Conservation (phyloP, 2,113 vertebrate genomes). For the Cyanoramphus novaezelandiae region DNA sequence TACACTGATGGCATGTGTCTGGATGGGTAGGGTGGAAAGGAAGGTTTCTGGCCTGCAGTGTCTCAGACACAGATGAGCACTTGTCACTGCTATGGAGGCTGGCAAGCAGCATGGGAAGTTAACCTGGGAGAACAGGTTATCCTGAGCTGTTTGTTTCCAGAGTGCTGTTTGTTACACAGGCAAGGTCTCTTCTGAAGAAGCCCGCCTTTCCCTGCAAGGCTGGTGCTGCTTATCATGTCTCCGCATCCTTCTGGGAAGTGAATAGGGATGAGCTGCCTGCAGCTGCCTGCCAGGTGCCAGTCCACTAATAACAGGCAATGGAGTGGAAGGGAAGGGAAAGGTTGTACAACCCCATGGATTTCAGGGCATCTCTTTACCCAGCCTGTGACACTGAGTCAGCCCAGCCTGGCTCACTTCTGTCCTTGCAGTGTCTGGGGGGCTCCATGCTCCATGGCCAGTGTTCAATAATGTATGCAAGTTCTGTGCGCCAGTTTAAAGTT, state of each 20-base stretch:
- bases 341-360: neutral
- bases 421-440: fast-evolving
- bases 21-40: neutral
- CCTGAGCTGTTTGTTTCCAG: neutral
- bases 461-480: neutral
- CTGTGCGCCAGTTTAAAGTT: neutral
- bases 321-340: neutral
- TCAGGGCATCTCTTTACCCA: neutral
- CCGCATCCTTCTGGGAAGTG: neutral
- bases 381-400: neutral
- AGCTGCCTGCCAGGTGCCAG: neutral
- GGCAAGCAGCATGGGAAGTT: neutral
- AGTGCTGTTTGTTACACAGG: neutral
- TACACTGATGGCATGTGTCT: neutral
- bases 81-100: neutral
- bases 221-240: neutral
- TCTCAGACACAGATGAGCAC: neutral
- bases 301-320: neutral
- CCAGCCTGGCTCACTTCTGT: neutral
- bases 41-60: neutral
- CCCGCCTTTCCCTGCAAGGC: neutral
- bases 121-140: neutral
- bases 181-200: neutral
- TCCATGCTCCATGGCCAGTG: fast-evolving
- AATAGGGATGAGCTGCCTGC: neutral